Conservation (phyloP, 2,113 vertebrate species). For the Tragelaphus scriptus region DNA sequence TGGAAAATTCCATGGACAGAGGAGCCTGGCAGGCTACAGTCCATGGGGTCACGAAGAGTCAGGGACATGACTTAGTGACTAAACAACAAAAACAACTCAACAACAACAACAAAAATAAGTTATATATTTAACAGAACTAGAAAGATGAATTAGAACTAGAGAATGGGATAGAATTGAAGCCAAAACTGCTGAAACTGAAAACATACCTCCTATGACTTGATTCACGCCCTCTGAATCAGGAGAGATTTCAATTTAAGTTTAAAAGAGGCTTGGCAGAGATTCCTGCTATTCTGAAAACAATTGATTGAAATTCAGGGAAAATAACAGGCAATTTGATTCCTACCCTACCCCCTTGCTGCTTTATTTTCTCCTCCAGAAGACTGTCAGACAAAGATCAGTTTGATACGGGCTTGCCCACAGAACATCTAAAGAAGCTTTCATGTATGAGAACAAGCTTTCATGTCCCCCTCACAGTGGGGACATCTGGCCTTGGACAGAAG, state of each 20-base stretch:
- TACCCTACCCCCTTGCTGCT: neutral
- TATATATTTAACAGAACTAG: neutral
- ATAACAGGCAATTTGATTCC: neutral
- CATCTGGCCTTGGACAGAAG: neutral
- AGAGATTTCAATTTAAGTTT: conserved; percentile 36
- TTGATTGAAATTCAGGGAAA: conserved; percentile 31
- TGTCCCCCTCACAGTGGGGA: neutral
- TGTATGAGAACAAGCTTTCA: neutral
- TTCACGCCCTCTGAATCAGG: neutral
- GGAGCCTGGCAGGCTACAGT: neutral
- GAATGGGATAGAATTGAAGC: neutral
- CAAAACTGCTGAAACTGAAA: conserved; percentile 1
- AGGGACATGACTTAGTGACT: neutral
- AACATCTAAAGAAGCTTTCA: neutral
- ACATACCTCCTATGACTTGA: neutral
- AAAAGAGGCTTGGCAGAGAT: conserved; percentile 35
- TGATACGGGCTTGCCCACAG: neutral
- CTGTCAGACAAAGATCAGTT: neutral
- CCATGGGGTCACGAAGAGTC: neutral
- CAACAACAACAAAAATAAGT: neutral
- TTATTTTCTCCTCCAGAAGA: neutral
- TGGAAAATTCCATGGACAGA: neutral
- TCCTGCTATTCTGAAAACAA: conserved; percentile 50
- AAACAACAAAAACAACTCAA: neutral
- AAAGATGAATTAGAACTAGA: conserved; percentile 19